These are phyloP conservation scores for Leptinotarsa defecta DNA, from an alignment of 1,140 invertebrate species.

Conservation along the genomic window DNA sequence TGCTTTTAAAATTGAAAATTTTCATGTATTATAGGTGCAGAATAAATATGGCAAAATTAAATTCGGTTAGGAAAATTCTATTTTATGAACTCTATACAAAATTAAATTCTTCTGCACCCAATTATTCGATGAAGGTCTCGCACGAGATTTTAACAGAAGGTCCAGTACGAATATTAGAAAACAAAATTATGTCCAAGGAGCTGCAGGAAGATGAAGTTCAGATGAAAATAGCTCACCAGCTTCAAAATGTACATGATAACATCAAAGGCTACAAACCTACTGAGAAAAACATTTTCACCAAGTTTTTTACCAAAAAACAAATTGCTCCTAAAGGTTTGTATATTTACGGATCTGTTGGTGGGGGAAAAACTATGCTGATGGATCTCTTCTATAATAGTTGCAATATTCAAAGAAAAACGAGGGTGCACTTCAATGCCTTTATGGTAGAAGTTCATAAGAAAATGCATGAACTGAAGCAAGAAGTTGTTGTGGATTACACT, in stretches of 20 bases:
- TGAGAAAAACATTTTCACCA: constrained; percentile 56
- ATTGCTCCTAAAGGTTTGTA: constrained; percentile 77
- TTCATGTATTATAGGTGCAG: not conserved
- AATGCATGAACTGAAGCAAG: constrained; percentile 81
- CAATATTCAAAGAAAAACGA: constrained; percentile 70
- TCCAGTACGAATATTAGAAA: constrained; percentile 55
- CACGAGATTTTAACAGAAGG: constrained; percentile 34
- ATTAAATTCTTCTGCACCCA: constrained; percentile 19
- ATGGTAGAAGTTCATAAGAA: constrained; percentile 94
- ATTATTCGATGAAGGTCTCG: constrained; percentile 31
- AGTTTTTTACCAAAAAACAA: constrained; percentile 57
- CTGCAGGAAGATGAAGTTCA: constrained; percentile 74
- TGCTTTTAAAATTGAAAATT: not conserved
- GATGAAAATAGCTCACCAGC: constrained; percentile 65
- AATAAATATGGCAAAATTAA: not conserved
- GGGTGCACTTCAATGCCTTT: constrained; percentile 97
- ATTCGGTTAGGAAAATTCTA: not conserved
- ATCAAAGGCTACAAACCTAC: constrained; percentile 66
- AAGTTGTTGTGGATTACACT: constrained; percentile 66
- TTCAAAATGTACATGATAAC: constrained; percentile 73
- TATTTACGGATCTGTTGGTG: constrained; percentile 85
- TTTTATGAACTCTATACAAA: not conserved
- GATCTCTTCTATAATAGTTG: constrained; percentile 91
- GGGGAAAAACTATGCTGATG: constrained; percentile 99
- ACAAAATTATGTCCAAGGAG: constrained; percentile 66